Percentiles rank a stretch among this genome's conserved stretches.
Conservation (phyloP, 2,797 vertebrate genomes). For the Falco berigora region DNA sequence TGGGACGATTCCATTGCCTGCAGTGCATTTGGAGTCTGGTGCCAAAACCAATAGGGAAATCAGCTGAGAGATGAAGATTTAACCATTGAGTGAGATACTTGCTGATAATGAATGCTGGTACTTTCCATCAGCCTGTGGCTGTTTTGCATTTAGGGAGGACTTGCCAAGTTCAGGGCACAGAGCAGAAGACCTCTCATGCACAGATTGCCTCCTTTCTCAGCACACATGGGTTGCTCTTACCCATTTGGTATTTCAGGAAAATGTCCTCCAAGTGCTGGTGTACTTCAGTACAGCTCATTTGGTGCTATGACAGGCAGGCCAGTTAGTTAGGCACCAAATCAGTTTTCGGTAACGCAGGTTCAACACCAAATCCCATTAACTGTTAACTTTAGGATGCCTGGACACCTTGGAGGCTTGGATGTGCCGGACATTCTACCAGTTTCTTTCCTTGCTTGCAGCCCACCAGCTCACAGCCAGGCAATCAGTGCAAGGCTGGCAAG, state of each 20-base stretch:
- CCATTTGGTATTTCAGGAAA: not conserved
- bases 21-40: not conserved
- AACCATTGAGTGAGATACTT: not conserved
- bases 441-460: not conserved
- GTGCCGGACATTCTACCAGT: not conserved
- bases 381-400: not conserved
- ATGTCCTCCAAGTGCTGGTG: not conserved
- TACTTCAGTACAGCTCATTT: not conserved
- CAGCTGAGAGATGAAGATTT: not conserved
- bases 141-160: not conserved
- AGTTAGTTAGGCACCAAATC: not conserved
- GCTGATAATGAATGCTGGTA: not conserved
- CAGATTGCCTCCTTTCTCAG: not conserved
- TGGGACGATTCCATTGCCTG: not conserved
- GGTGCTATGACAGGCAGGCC: not conserved
- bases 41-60: not conserved
- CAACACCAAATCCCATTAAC: not conserved
- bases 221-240: not conserved
- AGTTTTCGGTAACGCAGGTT: not conserved
- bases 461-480: fast-evolving
- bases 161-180: not conserved
- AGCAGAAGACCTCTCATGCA: not conserved
- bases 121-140: not conserved
- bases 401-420: not conserved
- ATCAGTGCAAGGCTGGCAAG: not conserved